Evolutionary conservation across 2,888 invertebrate genomes (phyloP).

Genomic region (Lasioglossum morio): DNA sequence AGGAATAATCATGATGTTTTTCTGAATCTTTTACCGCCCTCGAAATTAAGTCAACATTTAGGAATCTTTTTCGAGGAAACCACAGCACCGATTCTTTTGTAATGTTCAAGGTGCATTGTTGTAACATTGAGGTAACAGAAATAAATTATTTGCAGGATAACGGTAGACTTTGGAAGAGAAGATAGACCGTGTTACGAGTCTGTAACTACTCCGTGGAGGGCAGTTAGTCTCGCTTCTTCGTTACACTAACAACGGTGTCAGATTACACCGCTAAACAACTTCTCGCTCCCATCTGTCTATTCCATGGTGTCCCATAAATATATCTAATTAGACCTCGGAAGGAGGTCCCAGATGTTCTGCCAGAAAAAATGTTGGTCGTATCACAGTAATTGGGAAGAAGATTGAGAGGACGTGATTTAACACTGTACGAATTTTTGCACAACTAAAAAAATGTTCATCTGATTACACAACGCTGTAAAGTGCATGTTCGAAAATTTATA

Average conservation of each 20-base stretch:
- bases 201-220: constrained; percentile 12
- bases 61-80: neutral
- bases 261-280: constrained; percentile 32
- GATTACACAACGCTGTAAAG: neutral
- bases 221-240: constrained; percentile 31
- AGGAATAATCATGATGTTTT: too few species aligned
- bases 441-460: neutral
- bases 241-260: constrained; percentile 55
- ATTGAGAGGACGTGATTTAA: neutral
- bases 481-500: neutral
- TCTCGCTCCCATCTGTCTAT: constrained; percentile 32
- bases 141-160: neutral
- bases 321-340: constrained; percentile 48
- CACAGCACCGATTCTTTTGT: neutral
- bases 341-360: neutral
- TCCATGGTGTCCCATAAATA: constrained; percentile 52
- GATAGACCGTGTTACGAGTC: neutral
- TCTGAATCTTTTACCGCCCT: too few species aligned
- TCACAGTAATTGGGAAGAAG: neutral
- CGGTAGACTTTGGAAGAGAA: neutral
- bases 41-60: too few species aligned
- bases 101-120: neutral
- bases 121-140: neutral
- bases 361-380: neutral
- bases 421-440: neutral